Evolutionary conservation across 2,888 invertebrate species (phyloP), one percentile per base, ranked within the genome.

Genomic region (Pocota personata): DNA sequence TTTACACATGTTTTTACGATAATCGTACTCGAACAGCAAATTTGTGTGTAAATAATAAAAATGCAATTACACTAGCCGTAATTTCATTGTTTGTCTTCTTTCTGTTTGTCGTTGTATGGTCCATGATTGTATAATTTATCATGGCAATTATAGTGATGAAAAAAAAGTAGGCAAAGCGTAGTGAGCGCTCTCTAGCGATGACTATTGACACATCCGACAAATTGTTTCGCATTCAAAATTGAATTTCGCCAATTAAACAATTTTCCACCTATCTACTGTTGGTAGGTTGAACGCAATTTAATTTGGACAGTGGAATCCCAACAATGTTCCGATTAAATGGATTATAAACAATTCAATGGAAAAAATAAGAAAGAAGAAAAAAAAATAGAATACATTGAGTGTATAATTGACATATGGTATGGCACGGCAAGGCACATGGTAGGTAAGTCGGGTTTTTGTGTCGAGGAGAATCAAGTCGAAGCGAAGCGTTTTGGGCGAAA

Each of bases 211-310:
- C 52, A 80, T 75, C 48, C 32, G 52, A 60, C 75, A 75, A 75
- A 67, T 67, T 73, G 52, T 67, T 80, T 80, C 52, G 66, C 60
- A 80, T 75, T 60, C 50, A 60, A 75, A 80, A 60, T 32, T 75
- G 30, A 67, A 40, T 67, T 66, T 64, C 64, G 77, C 60, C 69
- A 78, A 78, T 78, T 78, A 78, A 62, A 43, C 30, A 55, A 67
- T 37, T 71, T 71, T 71, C 30, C 71, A 14, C 58, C 8, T 8
- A 58, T 27, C 8, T 8, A 58, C 37, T 21, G 30, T 55, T 66
- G 52, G 16, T 55, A 12, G 55, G 21, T 71, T 57, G 21, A 69
- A 55, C 37, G 55, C 46, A 72, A 58, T 58, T 58, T 21, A 32
- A 48, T 37, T 66, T 19, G 76, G 46, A 58, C 57, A 80, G 73